Evolutionary conservation across 2,888 invertebrate species (phyloP), one percentile per base, ranked within the genome.

Genomic region (Exephanes ischioxanthus): DNA sequence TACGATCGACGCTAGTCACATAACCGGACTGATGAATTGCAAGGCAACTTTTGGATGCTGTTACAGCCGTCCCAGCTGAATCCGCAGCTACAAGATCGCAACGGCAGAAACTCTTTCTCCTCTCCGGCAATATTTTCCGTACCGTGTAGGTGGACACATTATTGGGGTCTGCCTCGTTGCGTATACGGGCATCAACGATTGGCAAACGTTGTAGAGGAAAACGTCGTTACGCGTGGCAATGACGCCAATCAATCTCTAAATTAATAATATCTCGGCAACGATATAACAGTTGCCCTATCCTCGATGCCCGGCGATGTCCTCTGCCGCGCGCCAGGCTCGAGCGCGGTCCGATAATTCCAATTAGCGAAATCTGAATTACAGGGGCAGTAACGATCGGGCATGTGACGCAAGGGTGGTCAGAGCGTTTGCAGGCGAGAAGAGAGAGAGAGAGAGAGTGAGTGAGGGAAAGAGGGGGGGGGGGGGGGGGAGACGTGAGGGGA

Each of bases 321-420:
- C 51, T 26, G 37, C 22, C 33, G 76, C 66, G 16, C 53, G 41
- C 33, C 33, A 55, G 63, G 63, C 48, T 66, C 63, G 41, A 67
- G 73, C 77, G 76, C 89, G 90, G 89, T 89, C 89, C 91, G 91
- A 91, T 92, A 92, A 92, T 92, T 90, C 91, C 89, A 90, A 91
- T 92, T 91, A 92, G 90, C 84, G 85, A 90, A 91, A 91, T 91
- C 90, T 88, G 86, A 86, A 88, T 87, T 86, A 86, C 87, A 83
- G 71, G 82, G 70, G 84, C 81, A 77, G 83, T 87, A 88, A 88
- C 84, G 88, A 87, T 86, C 87, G 81, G 80, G 83, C 81, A 78
- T 76, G 80, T 79, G 85, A 84, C 87, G 80, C 76, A 80, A 80
- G 81, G 78, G 68, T 66, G 61, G 70, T 48, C 45, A 51, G 70